Evolutionary conservation across 2,888 invertebrate genomes (phyloP).

Genomic region (Furcula furcula): DNA sequence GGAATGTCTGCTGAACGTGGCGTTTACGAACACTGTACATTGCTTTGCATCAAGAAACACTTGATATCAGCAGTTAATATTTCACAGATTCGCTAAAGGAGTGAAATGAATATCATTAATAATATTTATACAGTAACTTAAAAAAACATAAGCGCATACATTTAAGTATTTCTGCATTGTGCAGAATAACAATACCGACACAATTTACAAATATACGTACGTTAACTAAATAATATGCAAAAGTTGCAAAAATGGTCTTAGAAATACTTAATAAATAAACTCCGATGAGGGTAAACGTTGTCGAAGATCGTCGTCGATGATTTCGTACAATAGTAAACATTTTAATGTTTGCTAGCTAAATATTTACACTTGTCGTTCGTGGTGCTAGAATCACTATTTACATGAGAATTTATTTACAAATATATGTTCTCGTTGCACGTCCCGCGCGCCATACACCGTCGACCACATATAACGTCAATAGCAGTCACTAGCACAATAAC

Average conservation of each 20-base stretch:
- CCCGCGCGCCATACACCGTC: conserved; percentile 58
- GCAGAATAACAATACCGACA: conserved; percentile 82
- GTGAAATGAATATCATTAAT: conserved; percentile 46
- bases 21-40: conserved; percentile 36
- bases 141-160: conserved; percentile 79
- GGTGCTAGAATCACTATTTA: conserved; percentile 58
- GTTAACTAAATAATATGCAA: conserved; percentile 66
- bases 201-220: conserved; percentile 77
- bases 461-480: conserved; percentile 31
- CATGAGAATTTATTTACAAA: conserved; percentile 64
- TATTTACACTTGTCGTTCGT: conserved; percentile 57
- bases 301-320: conserved; percentile 44
- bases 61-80: conserved; percentile 39
- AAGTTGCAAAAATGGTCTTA: conserved; percentile 57
- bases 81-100: conserved; percentile 60
- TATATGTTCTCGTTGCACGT: conserved; percentile 56
- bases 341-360: conserved; percentile 44
- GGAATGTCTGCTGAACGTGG: conserved; percentile 62
- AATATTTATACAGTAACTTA: conserved; percentile 67
- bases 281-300: conserved; percentile 51
- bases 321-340: conserved; percentile 46
- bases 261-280: conserved; percentile 76
- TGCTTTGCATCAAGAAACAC: conserved; percentile 41
- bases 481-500: conserved; percentile 25
- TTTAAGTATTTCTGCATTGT: conserved; percentile 81